phyloP scores from a whole-genome alignment of 2,797 vertebrate genomes.

The Sandelia bainsii region DNA sequence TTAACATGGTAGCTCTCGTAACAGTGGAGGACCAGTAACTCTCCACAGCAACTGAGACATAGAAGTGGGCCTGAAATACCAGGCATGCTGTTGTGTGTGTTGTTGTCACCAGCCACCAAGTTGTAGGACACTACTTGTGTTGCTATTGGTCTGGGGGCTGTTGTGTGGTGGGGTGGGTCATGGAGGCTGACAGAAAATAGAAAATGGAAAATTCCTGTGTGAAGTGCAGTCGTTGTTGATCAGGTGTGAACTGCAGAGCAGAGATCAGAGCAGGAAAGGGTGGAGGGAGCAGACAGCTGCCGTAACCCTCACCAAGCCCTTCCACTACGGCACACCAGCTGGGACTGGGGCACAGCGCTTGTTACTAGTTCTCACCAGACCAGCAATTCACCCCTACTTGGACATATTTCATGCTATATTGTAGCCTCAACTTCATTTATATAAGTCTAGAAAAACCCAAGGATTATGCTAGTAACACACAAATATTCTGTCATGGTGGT shows the following conservation, averaged over 20 bases:
- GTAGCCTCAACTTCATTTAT: too few species aligned
- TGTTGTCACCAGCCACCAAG: slow-evolving; percentile 56
- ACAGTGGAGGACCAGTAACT: slow-evolving; percentile 14
- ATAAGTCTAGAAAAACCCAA: too few species aligned
- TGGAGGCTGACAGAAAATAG: slow-evolving; percentile 80
- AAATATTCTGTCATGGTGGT: too few species aligned
- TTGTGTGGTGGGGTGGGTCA: slow-evolving; percentile 34
- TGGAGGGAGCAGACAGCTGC: slow-evolving; percentile 77
- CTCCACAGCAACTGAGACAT: slow-evolving; percentile 56
- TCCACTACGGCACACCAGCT: slow-evolving; percentile 61
- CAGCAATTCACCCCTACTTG: neutral
- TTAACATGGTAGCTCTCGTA: neutral
- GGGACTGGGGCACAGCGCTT: slow-evolving; percentile 43
- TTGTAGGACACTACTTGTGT: slow-evolving; percentile 77
- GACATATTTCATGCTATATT: neutral
- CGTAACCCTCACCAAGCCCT: slow-evolving; percentile 58
- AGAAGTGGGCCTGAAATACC: slow-evolving; percentile 65
- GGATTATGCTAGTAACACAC: too few species aligned
- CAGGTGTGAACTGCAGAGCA: slow-evolving; percentile 84
- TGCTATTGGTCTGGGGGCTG: slow-evolving; percentile 49
- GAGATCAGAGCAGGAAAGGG: slow-evolving; percentile 76
- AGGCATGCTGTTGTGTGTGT: slow-evolving; percentile 68
- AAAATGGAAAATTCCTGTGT: slow-evolving; percentile 88
- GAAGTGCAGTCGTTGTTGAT: slow-evolving; percentile 86
- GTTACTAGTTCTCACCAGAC: slow-evolving; percentile 2